Base-by-base conservation (phyloP, 2,888 invertebrate genomes). In the Stenchaetothrips biformis region DNA sequence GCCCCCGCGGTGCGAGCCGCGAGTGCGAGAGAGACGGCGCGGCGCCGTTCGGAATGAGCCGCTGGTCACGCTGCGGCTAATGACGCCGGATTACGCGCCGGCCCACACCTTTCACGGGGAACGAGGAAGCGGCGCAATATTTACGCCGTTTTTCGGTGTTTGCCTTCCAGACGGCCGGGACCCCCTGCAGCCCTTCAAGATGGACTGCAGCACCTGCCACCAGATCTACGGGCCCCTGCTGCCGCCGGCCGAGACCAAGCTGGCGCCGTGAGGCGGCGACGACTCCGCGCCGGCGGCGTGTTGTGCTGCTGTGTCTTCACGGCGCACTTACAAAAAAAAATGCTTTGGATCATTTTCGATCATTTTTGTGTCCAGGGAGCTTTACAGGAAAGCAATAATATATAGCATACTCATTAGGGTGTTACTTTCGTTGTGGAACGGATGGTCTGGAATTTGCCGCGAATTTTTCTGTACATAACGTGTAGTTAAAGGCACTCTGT, bases 191-290 rank as follows among this genome's bases (percentile, higher is more conserved):
- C 82, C 82, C 25, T 74, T 74, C 78, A 83, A 83, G 81, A 82
- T 83, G 81, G 83, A 83, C 80, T 83, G 83, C 78, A 82, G 83
- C 13, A 81, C 83, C 7, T 83, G 83, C 78, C 83, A 83, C 79
- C 82, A 83, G 67, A 81, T 83, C 18, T 83, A 82, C 79, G 81
- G 80, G 27, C 78, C 77, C 3, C 77, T 79, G 48, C 78, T 77
- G n/a, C 53, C 80, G 3, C 21, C 81, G 0, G 67, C 67, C 67
- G 67, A 74, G 67, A 25, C 67, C 67, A 74, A 74, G 25, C 67
- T 74, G 67, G 25, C 11, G 25, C 67, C 67, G 1, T 74, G 67
- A 74, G n/a, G n/a, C n/a, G n/a, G n/a, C n/a, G n/a, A n/a, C n/a
- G n/a, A n/a, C n/a, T n/a, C n/a, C n/a, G n/a, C n/a, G n/a, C n/a